Base-by-base conservation (phyloP, 2,113 vertebrate genomes). In the Dasyprocta punctata region DNA sequence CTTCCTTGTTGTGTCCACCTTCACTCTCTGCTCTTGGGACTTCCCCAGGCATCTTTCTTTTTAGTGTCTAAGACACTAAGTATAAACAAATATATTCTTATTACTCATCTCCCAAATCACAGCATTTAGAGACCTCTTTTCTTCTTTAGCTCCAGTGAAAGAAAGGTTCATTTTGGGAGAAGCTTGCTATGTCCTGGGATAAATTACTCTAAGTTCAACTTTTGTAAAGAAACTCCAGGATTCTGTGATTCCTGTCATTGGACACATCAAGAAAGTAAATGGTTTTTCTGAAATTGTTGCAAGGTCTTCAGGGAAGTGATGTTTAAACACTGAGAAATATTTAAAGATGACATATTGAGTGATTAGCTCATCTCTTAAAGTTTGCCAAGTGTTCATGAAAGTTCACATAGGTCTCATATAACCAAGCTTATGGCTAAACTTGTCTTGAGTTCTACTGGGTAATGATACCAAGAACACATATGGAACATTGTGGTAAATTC, bases 301-400 rank as follows among this genome's bases (percentile, higher is more conserved):
- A 90, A 94, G 8, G 30, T 5, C 61, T 95, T 95, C 60, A 96
- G 67, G 44, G 33, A 95, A 84, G 49, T 77, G 9, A 92, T 89
- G 36, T 82, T 54, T 92, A 54, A 86, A 78, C 52, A 83, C 3
- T 44, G 11, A 83, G 54, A 96, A 80, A 73, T 44, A 38, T 87
- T 52, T 94, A 89, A 96, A 69, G 89, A 85, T 95, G 52, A 73
- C 90, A 69, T 86, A 56, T 14, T n/a, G 58, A 95, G 3, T 87
- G 30, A 65, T 24, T 36, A 67, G 41, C 26, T 89, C 58, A 69
- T 78, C 47, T 56, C 85, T 91, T 95, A 95, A 89, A 92, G 33
- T 94, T 90, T 38, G 60, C 65, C 44, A 96, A 38, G 16, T 83
- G n/a, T 61, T 89, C 41, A 19, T 95, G 60, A 92, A 90, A 81